Percentiles rank a stretch among this genome's conserved stretches.
phyloP scores from a whole-genome alignment of 2,797 vertebrate genomes.

The Halcyon chelicuti region DNA sequence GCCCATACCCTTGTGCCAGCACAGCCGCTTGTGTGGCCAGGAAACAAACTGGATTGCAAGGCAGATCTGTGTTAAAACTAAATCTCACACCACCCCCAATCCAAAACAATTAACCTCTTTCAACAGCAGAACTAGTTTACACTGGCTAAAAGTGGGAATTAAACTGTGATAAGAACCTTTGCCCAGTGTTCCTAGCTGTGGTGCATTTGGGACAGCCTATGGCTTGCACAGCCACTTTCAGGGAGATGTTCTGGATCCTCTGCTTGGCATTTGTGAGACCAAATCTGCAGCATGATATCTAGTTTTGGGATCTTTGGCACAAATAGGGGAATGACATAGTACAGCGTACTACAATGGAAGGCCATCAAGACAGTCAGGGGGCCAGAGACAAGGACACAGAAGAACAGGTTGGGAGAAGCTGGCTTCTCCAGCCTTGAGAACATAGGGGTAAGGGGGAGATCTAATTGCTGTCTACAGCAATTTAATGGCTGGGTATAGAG shows the following conservation, averaged over 20 bases:
- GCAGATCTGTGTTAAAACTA: conserved; percentile 8
- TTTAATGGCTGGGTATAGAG: neutral
- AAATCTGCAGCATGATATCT: neutral
- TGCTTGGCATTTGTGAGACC: neutral
- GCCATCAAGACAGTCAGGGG: neutral
- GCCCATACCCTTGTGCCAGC: neutral
- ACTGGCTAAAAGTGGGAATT: neutral
- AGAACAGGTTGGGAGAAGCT: neutral
- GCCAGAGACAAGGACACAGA: neutral
- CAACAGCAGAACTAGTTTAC: neutral
- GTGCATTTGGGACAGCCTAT: neutral
- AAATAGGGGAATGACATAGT: neutral
- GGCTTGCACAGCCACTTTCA: neutral
- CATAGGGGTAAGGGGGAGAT: neutral
- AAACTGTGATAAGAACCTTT: neutral
- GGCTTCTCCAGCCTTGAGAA: neutral
- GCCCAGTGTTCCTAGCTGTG: neutral
- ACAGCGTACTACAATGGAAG: neutral
- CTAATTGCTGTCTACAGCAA: neutral
- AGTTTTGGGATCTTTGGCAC: neutral
- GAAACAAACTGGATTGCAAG: neutral
- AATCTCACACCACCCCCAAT: neutral
- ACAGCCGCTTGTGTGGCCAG: neutral
- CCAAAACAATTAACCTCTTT: neutral
- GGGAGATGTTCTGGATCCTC: neutral